Conservation (phyloP, 2,888 invertebrate genomes). For the Troides aeacus region DNA sequence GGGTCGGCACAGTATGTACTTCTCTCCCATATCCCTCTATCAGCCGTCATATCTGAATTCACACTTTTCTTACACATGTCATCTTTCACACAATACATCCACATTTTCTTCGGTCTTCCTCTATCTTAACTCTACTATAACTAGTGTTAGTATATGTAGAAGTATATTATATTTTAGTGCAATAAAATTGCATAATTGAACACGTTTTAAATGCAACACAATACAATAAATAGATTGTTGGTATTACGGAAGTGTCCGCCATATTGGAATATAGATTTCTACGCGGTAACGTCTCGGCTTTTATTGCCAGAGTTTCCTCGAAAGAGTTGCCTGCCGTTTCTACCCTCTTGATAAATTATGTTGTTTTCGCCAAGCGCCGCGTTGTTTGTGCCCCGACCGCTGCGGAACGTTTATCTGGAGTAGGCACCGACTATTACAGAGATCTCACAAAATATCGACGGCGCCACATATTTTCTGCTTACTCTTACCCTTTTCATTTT, state of each 20-base stretch:
- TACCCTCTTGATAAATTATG: constrained; percentile 75
- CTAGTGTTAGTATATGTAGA: too few relatives aligned
- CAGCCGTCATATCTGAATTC: too few relatives aligned
- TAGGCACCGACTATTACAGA: constrained; percentile 30
- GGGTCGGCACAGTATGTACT: too few relatives aligned
- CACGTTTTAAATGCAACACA: not conserved
- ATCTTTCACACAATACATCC: too few relatives aligned
- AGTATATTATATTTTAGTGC: too few relatives aligned
- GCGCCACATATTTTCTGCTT: constrained; percentile 31
- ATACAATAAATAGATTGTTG: constrained; percentile 60
- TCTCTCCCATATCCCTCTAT: too few relatives aligned
- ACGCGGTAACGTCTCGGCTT: constrained; percentile 55
- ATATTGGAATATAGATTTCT: constrained; percentile 70
- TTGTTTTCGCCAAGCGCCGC: constrained; percentile 71
- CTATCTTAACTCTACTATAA: too few relatives aligned
- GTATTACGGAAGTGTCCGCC: constrained; percentile 58
- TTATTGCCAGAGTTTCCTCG: constrained; percentile 65
- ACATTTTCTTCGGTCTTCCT: too few relatives aligned
- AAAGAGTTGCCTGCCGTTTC: constrained; percentile 61
- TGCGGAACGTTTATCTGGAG: constrained; percentile 41
- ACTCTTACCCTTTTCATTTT: constrained; percentile 26
- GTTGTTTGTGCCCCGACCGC: constrained; percentile 60
- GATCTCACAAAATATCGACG: constrained; percentile 31
- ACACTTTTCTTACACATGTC: too few relatives aligned
- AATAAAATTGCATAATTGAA: too few relatives aligned